Evolutionary conservation across 2,797 vertebrate species (phyloP).

Genomic region (Malacoraja senta): DNA sequence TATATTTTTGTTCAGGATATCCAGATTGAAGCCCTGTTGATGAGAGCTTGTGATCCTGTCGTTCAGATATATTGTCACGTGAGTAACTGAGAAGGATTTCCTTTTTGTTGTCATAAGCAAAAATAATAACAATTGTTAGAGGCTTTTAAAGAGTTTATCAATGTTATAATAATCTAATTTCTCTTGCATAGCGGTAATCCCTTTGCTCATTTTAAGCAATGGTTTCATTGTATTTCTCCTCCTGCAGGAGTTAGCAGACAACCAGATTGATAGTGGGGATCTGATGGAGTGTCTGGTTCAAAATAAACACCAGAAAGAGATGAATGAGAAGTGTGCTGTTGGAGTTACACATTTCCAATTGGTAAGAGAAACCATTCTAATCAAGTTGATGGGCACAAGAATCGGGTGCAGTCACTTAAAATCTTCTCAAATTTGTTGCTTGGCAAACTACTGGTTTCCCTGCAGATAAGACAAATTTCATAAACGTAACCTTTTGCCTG

Average conservation of each 20-base stretch:
- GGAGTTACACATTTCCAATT: slow-evolving; percentile 94
- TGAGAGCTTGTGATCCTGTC: slow-evolving; percentile 85
- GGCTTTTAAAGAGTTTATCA: background rate
- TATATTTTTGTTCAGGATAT: slow-evolving; percentile 68
- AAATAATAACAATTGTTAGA: background rate
- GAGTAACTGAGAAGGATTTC: slow-evolving; percentile 50
- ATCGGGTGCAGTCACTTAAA: background rate
- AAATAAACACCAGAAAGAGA: slow-evolving; percentile 96
- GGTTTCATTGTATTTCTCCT: slow-evolving; percentile 18
- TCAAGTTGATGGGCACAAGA: too few relatives aligned
- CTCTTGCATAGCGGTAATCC: background rate
- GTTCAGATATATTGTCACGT: slow-evolving; percentile 87
- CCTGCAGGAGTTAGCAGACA: slow-evolving; percentile 84
- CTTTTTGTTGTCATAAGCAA: background rate
- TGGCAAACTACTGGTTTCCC: background rate
- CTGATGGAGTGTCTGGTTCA: slow-evolving; percentile 92
- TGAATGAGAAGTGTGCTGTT: slow-evolving; percentile 88
- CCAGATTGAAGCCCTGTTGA: slow-evolving; percentile 88
- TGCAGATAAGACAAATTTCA: background rate
- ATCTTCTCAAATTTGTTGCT: background rate
- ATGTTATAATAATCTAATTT: background rate
- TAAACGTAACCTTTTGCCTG: background rate
- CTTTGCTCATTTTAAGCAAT: background rate
- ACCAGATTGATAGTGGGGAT: slow-evolving; percentile 89
- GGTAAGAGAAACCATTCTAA: slow-evolving; percentile 63